Conservation (phyloP, 1,140 invertebrate species). For the Nylanderia fulva region DNA sequence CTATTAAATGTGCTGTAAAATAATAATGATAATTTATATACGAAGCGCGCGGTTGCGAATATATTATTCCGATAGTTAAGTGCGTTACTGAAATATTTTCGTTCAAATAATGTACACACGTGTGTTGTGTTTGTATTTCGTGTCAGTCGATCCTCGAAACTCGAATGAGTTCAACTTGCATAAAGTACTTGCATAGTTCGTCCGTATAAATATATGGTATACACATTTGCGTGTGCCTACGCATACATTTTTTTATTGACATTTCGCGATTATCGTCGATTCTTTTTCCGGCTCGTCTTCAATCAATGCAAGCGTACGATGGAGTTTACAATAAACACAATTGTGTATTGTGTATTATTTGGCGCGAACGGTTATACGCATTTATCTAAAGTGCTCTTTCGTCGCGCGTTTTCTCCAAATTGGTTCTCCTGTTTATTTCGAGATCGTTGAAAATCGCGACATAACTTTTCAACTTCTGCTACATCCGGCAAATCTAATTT, state of each 20-base stretch:
- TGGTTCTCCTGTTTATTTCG: conserved; percentile 15
- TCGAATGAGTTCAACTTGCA: conserved; percentile 19
- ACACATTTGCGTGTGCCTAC: neutral
- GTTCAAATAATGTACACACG: neutral
- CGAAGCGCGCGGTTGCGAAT: neutral
- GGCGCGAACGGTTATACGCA: neutral
- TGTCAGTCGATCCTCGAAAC: neutral
- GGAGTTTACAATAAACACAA: conserved; percentile 35
- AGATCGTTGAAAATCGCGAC: neutral
- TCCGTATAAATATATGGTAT: neutral
- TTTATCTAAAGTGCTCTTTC: conserved; percentile 26
- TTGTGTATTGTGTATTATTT: neutral
- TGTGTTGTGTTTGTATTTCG: neutral
- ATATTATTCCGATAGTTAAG: conserved; percentile 6
- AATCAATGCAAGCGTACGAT: conserved; percentile 4
- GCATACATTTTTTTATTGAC: conserved; percentile 6
- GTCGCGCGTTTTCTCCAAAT: conserved; percentile 17
- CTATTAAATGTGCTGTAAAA: neutral
- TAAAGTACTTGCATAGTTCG: neutral
- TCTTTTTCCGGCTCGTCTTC: neutral
- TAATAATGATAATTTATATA: conserved; percentile 16
- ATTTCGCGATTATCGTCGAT: conserved; percentile 1
- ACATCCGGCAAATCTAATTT: neutral
- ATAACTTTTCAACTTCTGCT: neutral
- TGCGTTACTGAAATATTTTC: neutral